Base-by-base conservation (phyloP, 2,113 vertebrate genomes). In the Probosciger aterrimus region DNA sequence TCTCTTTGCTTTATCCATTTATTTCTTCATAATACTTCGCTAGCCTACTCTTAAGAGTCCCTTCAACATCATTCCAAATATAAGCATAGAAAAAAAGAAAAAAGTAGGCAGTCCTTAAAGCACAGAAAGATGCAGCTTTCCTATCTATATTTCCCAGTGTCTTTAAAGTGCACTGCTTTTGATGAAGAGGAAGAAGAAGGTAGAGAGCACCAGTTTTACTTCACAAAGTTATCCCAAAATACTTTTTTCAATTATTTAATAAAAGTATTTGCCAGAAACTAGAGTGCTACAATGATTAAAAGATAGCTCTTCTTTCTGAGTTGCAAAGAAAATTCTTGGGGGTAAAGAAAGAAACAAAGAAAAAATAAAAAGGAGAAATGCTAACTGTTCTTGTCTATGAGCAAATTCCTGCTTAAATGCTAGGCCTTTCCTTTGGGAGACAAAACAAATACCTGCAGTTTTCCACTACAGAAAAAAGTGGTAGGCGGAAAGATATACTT, bases 181-280 rank as follows among this genome's bases (percentile, higher is more conserved):
- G 30, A 75, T 30, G 62, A 78, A 83, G n/a, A 52, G 16, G 8
- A 80, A 85, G 23, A 69, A 6, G 5, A 84, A 80, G 18, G 19
- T 22, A 73, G 31, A 71, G 10, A 88, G 33, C 63, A 44, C 23
- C 19, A 63, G 47, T 86, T 91, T 79, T 41, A 64, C 73, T 92
- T 88, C 49, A 89, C 67, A 88, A 96, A 94, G 39, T 79, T 74
- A 49, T 33, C 39, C 28, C 47, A 41, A 62, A 68, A 46, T 81
- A 89, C 20, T 80, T 59, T 91, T 86, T 92, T 79, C 24, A 97
- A 76, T 94, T 97, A 93, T 95, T 96, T 78, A 92, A 88, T 67
- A 63, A 85, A 93, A 95, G 44, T 37, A 43, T 44, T 59, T 91
- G 18, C 23, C 65, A 91, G 80, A 96, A 96, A 70, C 16, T 39